Evolutionary conservation across 2,888 invertebrate species (phyloP), one percentile per base, ranked within the genome.

Genomic region (Nomada fabriciana): DNA sequence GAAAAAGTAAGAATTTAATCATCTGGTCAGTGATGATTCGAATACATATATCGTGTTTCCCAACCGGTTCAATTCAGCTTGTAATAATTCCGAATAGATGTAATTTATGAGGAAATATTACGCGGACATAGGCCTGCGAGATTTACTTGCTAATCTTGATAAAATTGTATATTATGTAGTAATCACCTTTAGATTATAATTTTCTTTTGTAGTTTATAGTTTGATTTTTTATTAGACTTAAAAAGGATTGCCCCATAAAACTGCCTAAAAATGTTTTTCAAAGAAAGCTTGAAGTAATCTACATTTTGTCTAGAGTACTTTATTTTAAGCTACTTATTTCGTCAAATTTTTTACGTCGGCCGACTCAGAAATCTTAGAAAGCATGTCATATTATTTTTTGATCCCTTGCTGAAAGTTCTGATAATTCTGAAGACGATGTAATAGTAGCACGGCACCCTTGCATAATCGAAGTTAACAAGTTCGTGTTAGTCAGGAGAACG

Each of bases 401-500:
- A 36, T 5, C 36, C 36, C 36, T 7, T 36, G 36, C 36, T 36
- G 7, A 36, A 36, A 36, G 36, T 36, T 36, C 5, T 36, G 36
- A 55, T 9, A 15, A 61, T 70, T 50, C 9, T 36, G 50, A 18
- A 61, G 20, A 5, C 42, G 20, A 7, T n/a, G 50, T 43, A 75
- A 50, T 25, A n/a, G 63, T 43, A 20, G 43, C 47, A 42, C 50
- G 20, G 36, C 7, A 57, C 50, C 64, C 36, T 75, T 75, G 52
- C 70, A 67, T 76, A 80, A 76, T 67, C 60, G 20, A 71, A 61
- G 76, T 61, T 65, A 53, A 63, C 36, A 25, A 15, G 36, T 55
- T 23, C 53, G 5, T 11, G 13, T 76, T 67, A 52, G 52, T 75
- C 36, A 47, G n/a, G 23, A 57, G 43, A 60, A 20, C 9, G 15